Conservation (phyloP, 2,113 vertebrate genomes). For the Myanophis thanlyinensis region DNA sequence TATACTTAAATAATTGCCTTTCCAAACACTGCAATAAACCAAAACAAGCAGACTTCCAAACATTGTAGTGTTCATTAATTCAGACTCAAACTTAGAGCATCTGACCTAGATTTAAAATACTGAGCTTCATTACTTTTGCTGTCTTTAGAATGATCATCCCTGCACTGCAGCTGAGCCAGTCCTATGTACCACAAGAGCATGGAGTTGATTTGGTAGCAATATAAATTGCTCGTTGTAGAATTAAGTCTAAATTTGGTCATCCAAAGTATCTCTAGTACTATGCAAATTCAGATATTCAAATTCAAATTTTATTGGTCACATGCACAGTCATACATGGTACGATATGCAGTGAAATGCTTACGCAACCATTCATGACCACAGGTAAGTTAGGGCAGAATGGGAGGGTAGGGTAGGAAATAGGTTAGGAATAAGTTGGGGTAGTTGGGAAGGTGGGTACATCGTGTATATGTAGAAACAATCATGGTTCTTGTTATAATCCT, state of each 20-base stretch:
- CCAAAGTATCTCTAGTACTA: not conserved
- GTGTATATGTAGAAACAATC: no score
- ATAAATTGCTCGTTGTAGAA: not conserved
- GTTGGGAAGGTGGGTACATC: no score
- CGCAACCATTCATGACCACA: no score
- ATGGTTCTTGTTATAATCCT: no score
- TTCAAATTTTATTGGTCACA: no score
- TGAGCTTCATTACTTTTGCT: not conserved
- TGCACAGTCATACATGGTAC: no score
- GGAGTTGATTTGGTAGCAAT: not conserved
- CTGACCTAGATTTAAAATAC: not conserved
- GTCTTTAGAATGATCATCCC: not conserved
- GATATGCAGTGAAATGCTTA: no score
- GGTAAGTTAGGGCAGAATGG: no score
- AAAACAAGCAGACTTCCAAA: not conserved
- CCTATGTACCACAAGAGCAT: not conserved
- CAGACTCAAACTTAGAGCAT: not conserved
- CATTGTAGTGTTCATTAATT: not conserved
- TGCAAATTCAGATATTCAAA: not conserved
- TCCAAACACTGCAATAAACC: not conserved
- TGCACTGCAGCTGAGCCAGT: not conserved
- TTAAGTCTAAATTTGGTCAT: not conserved
- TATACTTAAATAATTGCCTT: not conserved
- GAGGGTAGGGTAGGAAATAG: no score
- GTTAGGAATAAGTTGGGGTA: no score